Percentiles rank a stretch among this genome's conserved stretches.
Conservation (phyloP, 2,888 invertebrate genomes). For the Ichneumoninae sp. region DNA sequence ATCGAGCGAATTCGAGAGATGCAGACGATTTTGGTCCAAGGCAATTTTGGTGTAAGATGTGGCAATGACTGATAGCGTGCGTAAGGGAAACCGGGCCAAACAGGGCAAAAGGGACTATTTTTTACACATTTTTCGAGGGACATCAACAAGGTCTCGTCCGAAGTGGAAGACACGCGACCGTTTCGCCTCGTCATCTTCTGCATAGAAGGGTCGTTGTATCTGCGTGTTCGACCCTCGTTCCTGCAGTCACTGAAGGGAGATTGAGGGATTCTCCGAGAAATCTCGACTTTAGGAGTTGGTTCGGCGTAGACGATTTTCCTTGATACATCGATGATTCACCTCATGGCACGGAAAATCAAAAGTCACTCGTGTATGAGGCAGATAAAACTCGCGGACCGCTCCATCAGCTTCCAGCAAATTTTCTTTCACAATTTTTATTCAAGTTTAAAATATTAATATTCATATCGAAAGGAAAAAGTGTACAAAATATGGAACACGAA, state of each 20-base stretch:
- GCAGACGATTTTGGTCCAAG: constrained; percentile 2
- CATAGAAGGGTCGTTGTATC: neutral
- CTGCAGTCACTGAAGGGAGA: neutral
- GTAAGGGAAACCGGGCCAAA: neutral
- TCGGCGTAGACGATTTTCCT: neutral
- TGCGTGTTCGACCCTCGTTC: constrained; percentile 6
- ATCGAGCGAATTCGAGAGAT: neutral
- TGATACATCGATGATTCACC: neutral
- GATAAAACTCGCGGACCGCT: neutral
- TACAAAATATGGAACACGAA: neutral
- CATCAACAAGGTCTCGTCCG: neutral
- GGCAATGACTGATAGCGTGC: constrained; percentile 11
- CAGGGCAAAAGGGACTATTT: neutral
- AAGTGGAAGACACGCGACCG: neutral
- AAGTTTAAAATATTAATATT: too few species aligned
- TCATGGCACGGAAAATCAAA: neutral
- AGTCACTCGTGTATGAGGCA: neutral
- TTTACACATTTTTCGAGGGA: neutral
- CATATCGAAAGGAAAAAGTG: too few species aligned
- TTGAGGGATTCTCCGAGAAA: neutral
- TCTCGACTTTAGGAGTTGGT: neutral
- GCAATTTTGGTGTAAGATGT: neutral
- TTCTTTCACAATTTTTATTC: too few species aligned
- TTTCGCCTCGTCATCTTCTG: neutral
- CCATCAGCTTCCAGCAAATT: neutral